phyloP scores from a whole-genome alignment of 2,888 invertebrate genomes.

The Drosophila colorata region DNA sequence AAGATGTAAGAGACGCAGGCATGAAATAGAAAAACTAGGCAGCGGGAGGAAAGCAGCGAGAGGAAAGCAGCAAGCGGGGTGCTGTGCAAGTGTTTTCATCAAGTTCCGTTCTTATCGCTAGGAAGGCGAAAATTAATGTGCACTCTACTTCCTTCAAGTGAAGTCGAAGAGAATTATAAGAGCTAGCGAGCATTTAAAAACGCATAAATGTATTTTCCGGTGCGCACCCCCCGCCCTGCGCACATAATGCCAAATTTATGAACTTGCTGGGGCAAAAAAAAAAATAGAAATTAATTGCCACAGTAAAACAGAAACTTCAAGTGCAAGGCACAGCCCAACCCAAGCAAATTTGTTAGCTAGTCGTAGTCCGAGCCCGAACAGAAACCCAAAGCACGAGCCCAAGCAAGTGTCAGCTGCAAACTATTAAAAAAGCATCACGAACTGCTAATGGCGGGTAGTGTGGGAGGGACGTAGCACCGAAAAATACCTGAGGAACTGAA shows the following conservation, averaged over 20 bases:
- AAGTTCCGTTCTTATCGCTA: constrained; percentile 49
- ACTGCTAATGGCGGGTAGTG: neutral
- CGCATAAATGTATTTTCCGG: constrained; percentile 73
- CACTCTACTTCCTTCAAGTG: constrained; percentile 39
- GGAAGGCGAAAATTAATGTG: constrained; percentile 54
- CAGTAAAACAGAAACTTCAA: constrained; percentile 43
- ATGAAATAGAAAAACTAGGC: neutral
- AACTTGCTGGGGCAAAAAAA: constrained; percentile 48
- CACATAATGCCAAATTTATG: constrained; percentile 66
- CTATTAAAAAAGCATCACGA: constrained; percentile 71
- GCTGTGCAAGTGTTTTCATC: constrained; percentile 39
- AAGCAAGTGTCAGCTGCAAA: constrained; percentile 66
- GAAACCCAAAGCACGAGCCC: constrained; percentile 9
- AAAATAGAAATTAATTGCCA: constrained; percentile 67
- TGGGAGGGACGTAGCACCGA: neutral
- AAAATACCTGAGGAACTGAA: constrained; percentile 32
- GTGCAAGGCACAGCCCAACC: constrained; percentile 23
- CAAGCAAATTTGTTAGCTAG: constrained; percentile 45
- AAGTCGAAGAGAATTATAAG: constrained; percentile 14
- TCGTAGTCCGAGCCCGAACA: constrained; percentile 18
- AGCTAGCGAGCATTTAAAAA: constrained; percentile 62
- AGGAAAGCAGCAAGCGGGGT: neutral
- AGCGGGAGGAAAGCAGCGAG: too few species aligned
- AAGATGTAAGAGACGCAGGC: constrained; percentile 16
- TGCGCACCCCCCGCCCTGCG: neutral